Conservation (phyloP, 2,888 invertebrate genomes). For the Cephus runcator region DNA sequence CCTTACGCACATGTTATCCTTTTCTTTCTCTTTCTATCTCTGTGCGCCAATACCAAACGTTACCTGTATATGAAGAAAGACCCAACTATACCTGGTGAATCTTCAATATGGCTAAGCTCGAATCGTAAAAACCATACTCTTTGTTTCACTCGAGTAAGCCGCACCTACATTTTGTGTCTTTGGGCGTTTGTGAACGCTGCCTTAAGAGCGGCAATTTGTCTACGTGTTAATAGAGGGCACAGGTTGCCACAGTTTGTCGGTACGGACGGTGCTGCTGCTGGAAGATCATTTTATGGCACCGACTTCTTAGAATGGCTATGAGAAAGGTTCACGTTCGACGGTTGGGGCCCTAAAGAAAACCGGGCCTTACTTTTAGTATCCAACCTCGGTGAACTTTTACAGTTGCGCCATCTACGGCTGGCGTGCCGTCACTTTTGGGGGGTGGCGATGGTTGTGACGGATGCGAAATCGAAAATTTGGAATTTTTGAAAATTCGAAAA, state of each 20-base stretch:
- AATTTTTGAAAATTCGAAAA: too few relatives aligned
- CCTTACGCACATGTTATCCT: neutral
- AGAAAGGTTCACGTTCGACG: neutral
- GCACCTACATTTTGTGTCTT: neutral
- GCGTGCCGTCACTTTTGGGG: neutral
- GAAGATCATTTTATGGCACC: neutral
- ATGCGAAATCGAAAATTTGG: neutral
- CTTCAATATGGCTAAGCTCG: neutral
- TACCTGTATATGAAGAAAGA: neutral
- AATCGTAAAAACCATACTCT: neutral
- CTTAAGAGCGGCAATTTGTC: constrained; percentile 25
- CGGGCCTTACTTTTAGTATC: neutral
- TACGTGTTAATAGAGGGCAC: constrained; percentile 32
- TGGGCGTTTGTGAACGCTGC: constrained; percentile 4
- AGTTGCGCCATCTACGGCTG: neutral
- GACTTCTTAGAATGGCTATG: neutral
- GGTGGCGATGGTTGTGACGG: too few relatives aligned
- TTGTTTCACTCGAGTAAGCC: neutral
- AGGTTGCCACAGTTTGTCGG: constrained; percentile 29
- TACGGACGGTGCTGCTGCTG: constrained; percentile 24
- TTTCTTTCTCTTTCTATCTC: neutral
- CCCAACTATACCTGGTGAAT: neutral
- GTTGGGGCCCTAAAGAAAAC: neutral
- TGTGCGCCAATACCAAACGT: neutral
- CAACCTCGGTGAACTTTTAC: neutral